These are phyloP conservation scores for Sinonovacula constricta DNA, from an alignment of 1,140 invertebrate genomes.

Conservation along the genomic window DNA sequence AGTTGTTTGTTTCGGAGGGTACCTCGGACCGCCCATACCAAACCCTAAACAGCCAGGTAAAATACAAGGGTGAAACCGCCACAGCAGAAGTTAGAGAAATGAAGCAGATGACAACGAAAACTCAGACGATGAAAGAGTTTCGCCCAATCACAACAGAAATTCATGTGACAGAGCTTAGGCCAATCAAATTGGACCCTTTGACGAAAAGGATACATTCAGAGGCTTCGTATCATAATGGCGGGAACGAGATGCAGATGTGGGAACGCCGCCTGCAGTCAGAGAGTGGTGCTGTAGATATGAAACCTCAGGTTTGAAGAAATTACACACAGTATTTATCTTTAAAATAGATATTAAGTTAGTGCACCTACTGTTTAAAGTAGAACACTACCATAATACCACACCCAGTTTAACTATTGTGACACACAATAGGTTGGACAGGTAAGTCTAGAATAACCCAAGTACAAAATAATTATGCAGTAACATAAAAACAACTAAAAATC, in stretches of 20 bases:
- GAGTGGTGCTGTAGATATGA: slow-evolving; percentile 1
- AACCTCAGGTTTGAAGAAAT: slow-evolving; percentile 18
- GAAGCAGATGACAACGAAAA: background rate
- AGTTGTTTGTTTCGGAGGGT: slow-evolving; percentile 18
- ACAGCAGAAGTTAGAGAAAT: slow-evolving; percentile 45
- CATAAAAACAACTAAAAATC: too few relatives aligned
- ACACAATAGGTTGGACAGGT: too few relatives aligned
- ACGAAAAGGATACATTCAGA: background rate
- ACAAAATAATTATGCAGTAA: too few relatives aligned
- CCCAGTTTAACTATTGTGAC: too few relatives aligned
- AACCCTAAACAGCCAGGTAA: slow-evolving; percentile 25
- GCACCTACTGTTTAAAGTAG: too few relatives aligned
- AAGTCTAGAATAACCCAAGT: too few relatives aligned
- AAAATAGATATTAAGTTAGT: too few relatives aligned
- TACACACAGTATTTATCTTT: too few relatives aligned
- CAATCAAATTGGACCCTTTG: slow-evolving; percentile 42
- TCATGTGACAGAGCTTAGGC: slow-evolving; percentile 44
- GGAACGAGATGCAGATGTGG: slow-evolving; percentile 11
- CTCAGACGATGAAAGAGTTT: slow-evolving; percentile 37
- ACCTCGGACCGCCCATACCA: slow-evolving; percentile 32
- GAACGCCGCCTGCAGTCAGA: slow-evolving; percentile 38
- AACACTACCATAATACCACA: too few relatives aligned
- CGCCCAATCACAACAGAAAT: slow-evolving; percentile 49
- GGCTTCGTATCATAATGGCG: background rate
- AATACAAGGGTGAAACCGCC: slow-evolving; percentile 35